phyloP scores from a whole-genome alignment of 2,113 vertebrate genomes.

The Brachypodius melanocephalos region DNA sequence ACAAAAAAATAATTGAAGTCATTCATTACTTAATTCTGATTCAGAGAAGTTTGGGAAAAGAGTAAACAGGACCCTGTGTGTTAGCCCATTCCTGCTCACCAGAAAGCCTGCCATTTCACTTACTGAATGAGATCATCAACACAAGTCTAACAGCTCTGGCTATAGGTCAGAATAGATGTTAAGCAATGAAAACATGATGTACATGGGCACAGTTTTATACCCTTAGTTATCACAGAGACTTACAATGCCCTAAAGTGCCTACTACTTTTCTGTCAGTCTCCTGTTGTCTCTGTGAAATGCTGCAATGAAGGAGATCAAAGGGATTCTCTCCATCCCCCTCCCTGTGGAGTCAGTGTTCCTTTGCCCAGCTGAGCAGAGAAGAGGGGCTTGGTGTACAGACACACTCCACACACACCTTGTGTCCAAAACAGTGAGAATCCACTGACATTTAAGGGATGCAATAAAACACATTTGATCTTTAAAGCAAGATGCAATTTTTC shows the following conservation, averaged over 20 bases:
- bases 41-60: background rate
- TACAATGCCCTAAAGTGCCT: background rate
- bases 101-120: background rate
- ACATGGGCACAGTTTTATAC: background rate
- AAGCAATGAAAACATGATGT: background rate
- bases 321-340: background rate
- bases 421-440: background rate
- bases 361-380: background rate
- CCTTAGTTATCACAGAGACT: background rate
- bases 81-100: background rate
- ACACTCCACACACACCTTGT: background rate
- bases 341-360: background rate
- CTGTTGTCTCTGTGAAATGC: background rate
- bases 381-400: background rate
- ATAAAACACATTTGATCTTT: background rate
- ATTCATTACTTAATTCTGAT: background rate
- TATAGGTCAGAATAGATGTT: background rate
- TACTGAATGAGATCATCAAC: background rate
- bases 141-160: background rate
- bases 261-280: background rate
- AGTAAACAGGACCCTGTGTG: background rate
- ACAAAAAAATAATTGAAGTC: background rate
- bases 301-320: background rate
- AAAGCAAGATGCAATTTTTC: background rate
- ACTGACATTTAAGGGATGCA: background rate